phyloP scores from a whole-genome alignment of 2,888 invertebrate genomes.

The Acholoe squamosa region DNA sequence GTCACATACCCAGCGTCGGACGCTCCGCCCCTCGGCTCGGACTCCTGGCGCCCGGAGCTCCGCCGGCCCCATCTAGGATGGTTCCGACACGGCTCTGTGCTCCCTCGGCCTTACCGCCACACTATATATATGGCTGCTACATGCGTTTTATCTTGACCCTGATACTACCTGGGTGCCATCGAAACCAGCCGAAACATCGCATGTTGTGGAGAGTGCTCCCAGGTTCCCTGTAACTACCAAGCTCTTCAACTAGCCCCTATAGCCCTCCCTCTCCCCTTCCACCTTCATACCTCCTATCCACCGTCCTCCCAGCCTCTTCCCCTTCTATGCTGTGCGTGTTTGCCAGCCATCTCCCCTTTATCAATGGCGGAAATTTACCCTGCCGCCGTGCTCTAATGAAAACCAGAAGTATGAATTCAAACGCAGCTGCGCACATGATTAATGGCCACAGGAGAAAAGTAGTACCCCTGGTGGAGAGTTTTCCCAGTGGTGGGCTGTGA shows the following conservation, averaged over 20 bases:
- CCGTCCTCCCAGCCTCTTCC: background rate
- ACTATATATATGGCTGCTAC: background rate
- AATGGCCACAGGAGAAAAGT: slow-evolving; percentile 39
- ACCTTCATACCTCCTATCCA: background rate
- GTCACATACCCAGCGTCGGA: no score
- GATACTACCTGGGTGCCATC: background rate
- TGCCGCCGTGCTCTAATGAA: slow-evolving; percentile 35
- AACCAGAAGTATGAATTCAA: slow-evolving; percentile 55
- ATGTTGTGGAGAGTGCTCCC: background rate
- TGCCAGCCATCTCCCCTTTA: background rate
- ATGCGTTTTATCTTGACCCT: background rate
- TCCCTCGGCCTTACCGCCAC: no score
- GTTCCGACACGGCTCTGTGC: no score
- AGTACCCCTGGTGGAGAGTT: background rate
- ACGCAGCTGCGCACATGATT: slow-evolving; percentile 45
- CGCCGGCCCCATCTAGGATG: no score
- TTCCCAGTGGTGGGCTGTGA: background rate
- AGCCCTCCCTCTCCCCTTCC: background rate
- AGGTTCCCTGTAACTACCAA: background rate
- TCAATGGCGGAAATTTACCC: slow-evolving; percentile 41
- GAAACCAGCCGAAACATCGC: background rate
- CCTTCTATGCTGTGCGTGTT: background rate
- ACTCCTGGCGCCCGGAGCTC: no score
- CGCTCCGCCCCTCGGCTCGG: no score
- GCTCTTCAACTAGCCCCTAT: background rate